Base-by-base conservation (phyloP, 2,888 invertebrate genomes). In the Crioceris asparagi region DNA sequence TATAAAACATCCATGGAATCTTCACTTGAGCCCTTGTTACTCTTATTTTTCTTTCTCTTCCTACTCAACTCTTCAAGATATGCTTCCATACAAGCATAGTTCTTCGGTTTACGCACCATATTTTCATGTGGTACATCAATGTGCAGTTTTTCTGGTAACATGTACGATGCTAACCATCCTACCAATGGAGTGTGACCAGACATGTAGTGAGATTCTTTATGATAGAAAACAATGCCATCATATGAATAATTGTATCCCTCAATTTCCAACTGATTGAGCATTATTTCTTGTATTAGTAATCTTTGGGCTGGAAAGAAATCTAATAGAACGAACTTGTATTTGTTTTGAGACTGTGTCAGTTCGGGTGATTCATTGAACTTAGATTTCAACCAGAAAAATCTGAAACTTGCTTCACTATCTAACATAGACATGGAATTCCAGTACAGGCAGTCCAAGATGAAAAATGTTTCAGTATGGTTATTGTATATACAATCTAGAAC, bases 201-300 rank as follows among this genome's bases (percentile, higher is more conserved):
- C n/a, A 44, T 46, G 46, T 97, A 97, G 49, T 79, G 77, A 0
- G 80, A 77, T 43, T 77, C 70, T 51, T 81, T 83, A 63, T 96
- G 92, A 63, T 85, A 97, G 65, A 97, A 96, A 36, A 96, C 66
- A 23, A 93, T 60, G 0, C 97, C 97, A 62, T 96, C 96, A 35
- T 92, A 60, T 32, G 61, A 47, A 0, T 78, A 68, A 6, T 41
- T 41, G 40, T 66, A 56, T 1, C 66, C 56, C 55, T 66, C 34
- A 50, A 51, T 60, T 53, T 36, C 48, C 48, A 66, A 57, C 2
- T 49, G 40, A 41, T 55, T 56, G 33, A 66, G 65, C 35, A 75
- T 52, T 29, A 62, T 57, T 3, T 55, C 49, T 40, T 68, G 59
- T 42, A 79, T 69, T 36, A 68, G 60, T 41, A 68, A 54, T 25